Percentiles rank a stretch among this genome's conserved stretches.
phyloP scores from a whole-genome alignment of 2,888 invertebrate species.

The Aphrophora alni region DNA sequence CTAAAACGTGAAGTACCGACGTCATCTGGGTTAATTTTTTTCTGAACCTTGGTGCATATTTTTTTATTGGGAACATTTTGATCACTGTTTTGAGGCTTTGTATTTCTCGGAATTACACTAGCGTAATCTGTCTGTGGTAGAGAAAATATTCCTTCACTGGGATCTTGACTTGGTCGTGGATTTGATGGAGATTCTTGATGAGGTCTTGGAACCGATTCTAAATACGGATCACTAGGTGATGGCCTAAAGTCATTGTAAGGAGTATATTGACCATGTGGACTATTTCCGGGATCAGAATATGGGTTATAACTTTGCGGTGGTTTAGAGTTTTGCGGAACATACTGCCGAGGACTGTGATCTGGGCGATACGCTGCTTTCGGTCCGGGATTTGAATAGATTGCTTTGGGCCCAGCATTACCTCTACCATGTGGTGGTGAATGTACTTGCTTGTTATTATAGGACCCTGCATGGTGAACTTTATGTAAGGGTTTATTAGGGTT shows the following conservation, averaged over 20 bases:
- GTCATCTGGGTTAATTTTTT: constrained; percentile 29
- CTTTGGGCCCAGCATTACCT: background rate
- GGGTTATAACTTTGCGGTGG: background rate
- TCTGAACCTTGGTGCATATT: constrained; percentile 32
- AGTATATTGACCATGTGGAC: background rate
- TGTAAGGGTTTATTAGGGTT: background rate
- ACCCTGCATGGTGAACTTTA: background rate
- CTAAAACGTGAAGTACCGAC: constrained; percentile 16
- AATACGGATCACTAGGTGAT: constrained; percentile 25
- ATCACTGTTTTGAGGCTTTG: background rate
- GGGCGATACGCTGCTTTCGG: background rate
- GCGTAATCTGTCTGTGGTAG: constrained; percentile 29
- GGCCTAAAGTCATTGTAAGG: constrained; percentile 14
- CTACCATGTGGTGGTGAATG: background rate
- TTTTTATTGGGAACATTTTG: background rate
- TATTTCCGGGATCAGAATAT: background rate
- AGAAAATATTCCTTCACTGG: background rate
- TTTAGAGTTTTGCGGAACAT: background rate
- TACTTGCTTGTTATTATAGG: background rate
- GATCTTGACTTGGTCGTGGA: background rate
- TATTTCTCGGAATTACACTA: constrained; percentile 15
- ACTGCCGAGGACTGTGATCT: background rate
- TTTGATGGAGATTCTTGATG: background rate
- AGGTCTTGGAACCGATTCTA: background rate
- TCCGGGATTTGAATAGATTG: no score